Conservation (phyloP, 2,888 invertebrate genomes). For the Acleris emargana region DNA sequence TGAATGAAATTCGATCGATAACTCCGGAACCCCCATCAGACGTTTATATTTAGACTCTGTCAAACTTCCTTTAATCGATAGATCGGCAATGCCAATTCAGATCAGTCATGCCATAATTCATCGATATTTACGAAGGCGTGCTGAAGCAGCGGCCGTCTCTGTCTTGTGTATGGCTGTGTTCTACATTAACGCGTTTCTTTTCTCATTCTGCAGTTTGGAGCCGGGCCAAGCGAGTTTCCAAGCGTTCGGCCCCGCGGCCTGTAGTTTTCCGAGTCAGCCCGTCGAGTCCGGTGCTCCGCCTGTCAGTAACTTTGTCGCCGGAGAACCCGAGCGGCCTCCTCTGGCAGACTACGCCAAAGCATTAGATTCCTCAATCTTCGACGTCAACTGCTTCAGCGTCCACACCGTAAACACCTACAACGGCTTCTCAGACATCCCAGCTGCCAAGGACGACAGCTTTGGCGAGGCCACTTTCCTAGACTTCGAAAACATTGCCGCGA, state of each 20-base stretch:
- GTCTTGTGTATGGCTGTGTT: constrained; percentile 71
- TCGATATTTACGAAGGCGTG: constrained; percentile 73
- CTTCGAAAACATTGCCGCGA: constrained; percentile 67
- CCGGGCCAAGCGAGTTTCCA: constrained; percentile 83
- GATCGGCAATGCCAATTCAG: constrained; percentile 71
- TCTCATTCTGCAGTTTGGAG: constrained; percentile 84
- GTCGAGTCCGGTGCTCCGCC: constrained; percentile 76
- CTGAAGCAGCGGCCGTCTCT: constrained; percentile 73
- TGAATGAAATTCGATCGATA: constrained; percentile 51
- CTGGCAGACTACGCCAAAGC: constrained; percentile 59
- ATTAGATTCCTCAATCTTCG: constrained; percentile 65
- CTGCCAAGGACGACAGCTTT: constrained; percentile 70
- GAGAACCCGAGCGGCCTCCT: constrained; percentile 68
- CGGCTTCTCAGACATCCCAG: constrained; percentile 56
- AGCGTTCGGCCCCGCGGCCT: constrained; percentile 77
- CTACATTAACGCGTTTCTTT: constrained; percentile 80
- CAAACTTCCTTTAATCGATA: constrained; percentile 74
- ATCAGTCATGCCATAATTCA: constrained; percentile 80
- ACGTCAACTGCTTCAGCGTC: constrained; percentile 55
- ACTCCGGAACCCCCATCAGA: constrained; percentile 51
- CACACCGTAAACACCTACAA: constrained; percentile 56
- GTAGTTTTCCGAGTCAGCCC: constrained; percentile 81
- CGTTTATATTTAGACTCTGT: constrained; percentile 72
- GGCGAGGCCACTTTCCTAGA: constrained; percentile 78
- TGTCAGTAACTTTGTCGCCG: constrained; percentile 57